Base-by-base conservation (phyloP, 53 echinoderm and acorn worm species). In the Holothuria leucospilota region DNA sequence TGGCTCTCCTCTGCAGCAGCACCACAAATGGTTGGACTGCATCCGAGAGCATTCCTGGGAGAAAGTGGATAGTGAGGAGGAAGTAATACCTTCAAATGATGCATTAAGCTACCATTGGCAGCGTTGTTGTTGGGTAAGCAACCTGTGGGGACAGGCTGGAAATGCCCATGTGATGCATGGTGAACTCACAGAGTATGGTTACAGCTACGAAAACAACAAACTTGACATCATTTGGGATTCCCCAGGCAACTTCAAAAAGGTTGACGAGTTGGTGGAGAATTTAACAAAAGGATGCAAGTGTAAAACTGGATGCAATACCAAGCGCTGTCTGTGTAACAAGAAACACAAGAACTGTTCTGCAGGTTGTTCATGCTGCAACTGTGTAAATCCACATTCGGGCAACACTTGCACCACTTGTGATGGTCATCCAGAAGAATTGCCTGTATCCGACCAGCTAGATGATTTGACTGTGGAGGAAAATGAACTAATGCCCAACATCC, bases 61-160 rank as follows among this genome's bases (percentile, higher is more conserved):
- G n/a, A 69, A 71, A 11, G 51, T 85, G 4, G 52, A 42, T 7
- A 85, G 39, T 24, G 85, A 85, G 12, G 85, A 85, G 56, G 71
- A 85, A 29, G 69, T 69, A 14, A 71, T 85, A 71, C 85, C 85
- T 13, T 71, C 85, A 51, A 71, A 71, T 71, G 85, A 69, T 46
- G 85, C 85, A 9, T 56, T 85, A 8, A 70, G 39, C 18, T 70
- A 29, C 20, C 85, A 85, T 24, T 85, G 85, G 85, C 58, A 70
- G 27, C 51, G 85, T 2, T 29, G 51, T 38, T 85, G 85, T 53
- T 85, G 85, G 85, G 82, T 63, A 29, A 13, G 14, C 14, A 12
- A 82, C 64, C 24, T 78, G 3, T 78, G 78, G 78, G 78, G 78
- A 16, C 78, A 78, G 42, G 59, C 78, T 42, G 78, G 53, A 56